Base-by-base conservation (phyloP, 2,888 invertebrate genomes). In the Parnassius apollo region DNA sequence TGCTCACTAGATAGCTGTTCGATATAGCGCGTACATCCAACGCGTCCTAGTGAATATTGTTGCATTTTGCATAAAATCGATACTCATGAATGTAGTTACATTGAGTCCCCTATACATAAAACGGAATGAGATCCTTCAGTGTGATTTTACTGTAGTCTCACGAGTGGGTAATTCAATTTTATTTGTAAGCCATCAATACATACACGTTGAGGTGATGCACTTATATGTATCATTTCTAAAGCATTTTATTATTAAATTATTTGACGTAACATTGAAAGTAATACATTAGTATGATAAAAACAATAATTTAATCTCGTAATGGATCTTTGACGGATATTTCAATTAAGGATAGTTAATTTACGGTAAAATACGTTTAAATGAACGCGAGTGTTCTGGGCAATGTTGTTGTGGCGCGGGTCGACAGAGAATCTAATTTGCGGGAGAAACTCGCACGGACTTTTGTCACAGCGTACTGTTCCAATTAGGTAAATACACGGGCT, bases 31-130 rank as follows among this genome's bases (percentile, higher is more conserved):
- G 80, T 81, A 81, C 77, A 82, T 76, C 72, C 81, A 75, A 81
- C 82, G 77, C 81, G 84, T 85, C 84, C 83, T 83, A 87, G 87
- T 88, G 88, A 91, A 91, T 89, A 88, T 90, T 88, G 89, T 88
- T 91, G 89, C 88, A 90, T 88, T 91, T 91, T 91, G 90, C 91
- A 91, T 91, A 91, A 91, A 91, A 91, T 91, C 91, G 88, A 91
- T 91, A 88, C 83, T 86, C 89, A 85, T 88, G 90, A 91, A 90
- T 89, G 87, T 82, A 75, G 78, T 77, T 81, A 77, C 78, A 77
- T 77, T 56, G 72, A 65, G 76, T 78, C 83, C 79, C 77, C 74
- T 71, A 74, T 71, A 71, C 70, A 74, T 71, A 71, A 71, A 74
- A 71, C 76, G 77, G 71, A 79, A 81, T 79, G 85, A 85, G 83